Evolutionary conservation across 2,797 vertebrate species (phyloP).

Genomic region (Argentina silus): DNA sequence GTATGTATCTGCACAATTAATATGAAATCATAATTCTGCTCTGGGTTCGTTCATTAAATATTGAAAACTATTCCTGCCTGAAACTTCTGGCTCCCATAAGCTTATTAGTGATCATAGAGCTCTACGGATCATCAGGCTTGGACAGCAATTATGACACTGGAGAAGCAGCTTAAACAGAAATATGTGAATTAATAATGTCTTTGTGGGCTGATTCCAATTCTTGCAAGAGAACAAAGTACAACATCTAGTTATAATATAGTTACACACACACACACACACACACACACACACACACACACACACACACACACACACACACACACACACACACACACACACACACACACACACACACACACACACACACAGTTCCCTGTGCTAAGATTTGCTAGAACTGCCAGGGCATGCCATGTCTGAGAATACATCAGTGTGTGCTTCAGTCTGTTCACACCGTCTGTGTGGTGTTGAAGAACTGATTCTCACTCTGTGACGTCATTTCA

Average conservation of each 20-base stretch:
- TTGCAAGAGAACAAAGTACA: constrained; percentile 46
- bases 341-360: too few relatives aligned
- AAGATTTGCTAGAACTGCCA: too few relatives aligned
- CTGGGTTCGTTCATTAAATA: constrained; percentile 60
- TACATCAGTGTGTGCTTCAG: too few relatives aligned
- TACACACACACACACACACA: too few relatives aligned
- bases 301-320: too few relatives aligned
- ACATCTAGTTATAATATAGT: constrained; percentile 49
- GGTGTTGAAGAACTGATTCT: too few relatives aligned
- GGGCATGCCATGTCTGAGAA: too few relatives aligned
- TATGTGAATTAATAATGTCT: constrained; percentile 68
- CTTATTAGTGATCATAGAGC: constrained; percentile 71
- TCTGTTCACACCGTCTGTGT: too few relatives aligned
- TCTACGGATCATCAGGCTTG: constrained; percentile 63
- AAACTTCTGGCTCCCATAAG: constrained; percentile 70
- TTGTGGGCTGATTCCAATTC: constrained; percentile 58
- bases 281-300: too few relatives aligned
- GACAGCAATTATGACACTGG: constrained; percentile 64
- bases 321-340: too few relatives aligned
- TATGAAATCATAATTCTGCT: constrained; percentile 56
- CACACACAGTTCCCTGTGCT: too few relatives aligned
- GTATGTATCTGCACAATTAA: constrained; percentile 46
- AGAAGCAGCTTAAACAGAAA: constrained; percentile 65
- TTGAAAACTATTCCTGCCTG: constrained; percentile 55
- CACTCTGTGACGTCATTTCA: too few relatives aligned